Base-by-base conservation (phyloP, 1,140 invertebrate species). In the Pemphigus obesinymphae region DNA sequence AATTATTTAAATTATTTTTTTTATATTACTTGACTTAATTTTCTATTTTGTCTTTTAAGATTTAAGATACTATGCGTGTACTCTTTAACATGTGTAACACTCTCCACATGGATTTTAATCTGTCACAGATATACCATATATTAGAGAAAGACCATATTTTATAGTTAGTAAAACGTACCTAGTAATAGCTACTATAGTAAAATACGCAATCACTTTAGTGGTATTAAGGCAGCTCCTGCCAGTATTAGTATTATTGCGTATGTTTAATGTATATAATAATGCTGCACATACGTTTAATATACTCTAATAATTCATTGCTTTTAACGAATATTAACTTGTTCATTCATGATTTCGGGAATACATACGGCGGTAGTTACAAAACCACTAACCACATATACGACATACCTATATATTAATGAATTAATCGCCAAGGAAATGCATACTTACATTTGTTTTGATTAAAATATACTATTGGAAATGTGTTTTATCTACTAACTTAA, bases 241-340 rank as follows among this genome's bases (percentile, higher is more conserved):
- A 50, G 48, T 6, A 50, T 50, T 50, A 50, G 10, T 13, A 11
- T 1, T 17, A 20, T 20, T 50, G 20, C 48, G 20, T 50, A 50
- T 4, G 15, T 20, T 20, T 37, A 66, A 66, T 34, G 58, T n/a
- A 45, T 50, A 50, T 48, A 48, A 48, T 48, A 48, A 48, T 40
- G 3, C 45, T 15, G 31, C 31, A 37, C 29, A 20, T n/a, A 68
- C 34, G 34, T 40, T 23, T 10, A 68, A 68, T 68, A 68, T 68
- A 68, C 63, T 68, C 63, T 37, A 68, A n/a, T n/a, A n/a, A 23
- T 68, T 68, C 34, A 68, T 68, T 40, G 63, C 63, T 68, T 68
- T 68, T 68, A 37, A 68, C n/a, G 63, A 68, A 68, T n/a, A 68
- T 68, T 68, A 34, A 68, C 63, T 37, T 13, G 34, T 40, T 68